Percentiles rank a stretch among this genome's conserved stretches.
These are phyloP conservation scores for Heterotilapia buettikoferi DNA, from an alignment of 2,113 vertebrate genomes.

Conservation along the genomic window DNA sequence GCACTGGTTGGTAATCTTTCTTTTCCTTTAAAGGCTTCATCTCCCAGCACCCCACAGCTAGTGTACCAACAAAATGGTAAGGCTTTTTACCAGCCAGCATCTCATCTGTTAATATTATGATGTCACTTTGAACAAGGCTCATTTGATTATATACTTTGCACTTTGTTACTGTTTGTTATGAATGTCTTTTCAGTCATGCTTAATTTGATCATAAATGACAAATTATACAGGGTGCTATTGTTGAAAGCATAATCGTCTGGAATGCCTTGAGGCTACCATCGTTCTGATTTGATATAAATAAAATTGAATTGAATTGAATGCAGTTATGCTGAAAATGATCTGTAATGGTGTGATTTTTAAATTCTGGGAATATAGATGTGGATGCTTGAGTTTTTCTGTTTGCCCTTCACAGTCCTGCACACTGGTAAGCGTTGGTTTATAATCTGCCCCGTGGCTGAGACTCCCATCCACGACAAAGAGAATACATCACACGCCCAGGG, in stretches of 20 bases:
- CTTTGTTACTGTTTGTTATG: neutral
- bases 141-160: neutral
- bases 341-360: neutral
- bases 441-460: conserved; percentile 94
- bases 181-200: neutral
- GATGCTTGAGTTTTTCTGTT: conserved; percentile 1
- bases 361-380: neutral
- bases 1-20: neutral
- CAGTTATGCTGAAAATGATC: neutral
- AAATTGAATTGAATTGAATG: neutral
- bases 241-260: neutral
- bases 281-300: neutral
- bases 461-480: conserved; percentile 65
- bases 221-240: neutral
- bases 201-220: neutral
- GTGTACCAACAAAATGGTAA: conserved; percentile 96
- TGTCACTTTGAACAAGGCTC: neutral
- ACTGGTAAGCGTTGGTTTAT: conserved; percentile 98
- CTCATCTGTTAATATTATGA: neutral
- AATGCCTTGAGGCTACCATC: neutral
- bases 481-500: conserved; percentile 42
- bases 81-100: neutral
- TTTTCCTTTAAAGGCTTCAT: conserved; percentile 62
- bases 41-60: conserved; percentile 69
- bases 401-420: conserved; percentile 80